Evolutionary conservation across 2,113 vertebrate genomes (phyloP).

Genomic region (Tiliqua scincoides): DNA sequence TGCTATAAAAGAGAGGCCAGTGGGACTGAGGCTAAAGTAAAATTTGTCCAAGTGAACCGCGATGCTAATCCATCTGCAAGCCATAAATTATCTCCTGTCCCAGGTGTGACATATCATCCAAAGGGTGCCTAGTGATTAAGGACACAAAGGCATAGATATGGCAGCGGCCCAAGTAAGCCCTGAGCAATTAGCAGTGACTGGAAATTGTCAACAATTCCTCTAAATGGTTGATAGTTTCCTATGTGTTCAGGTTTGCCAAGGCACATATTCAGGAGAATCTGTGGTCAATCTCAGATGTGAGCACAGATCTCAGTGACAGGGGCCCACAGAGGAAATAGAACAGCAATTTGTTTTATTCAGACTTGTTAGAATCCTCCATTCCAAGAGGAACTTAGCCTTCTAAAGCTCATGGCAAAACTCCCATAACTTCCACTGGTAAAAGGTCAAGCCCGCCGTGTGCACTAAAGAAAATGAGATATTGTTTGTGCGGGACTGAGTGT

Average conservation of each 20-base stretch:
- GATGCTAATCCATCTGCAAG: conserved; percentile 77
- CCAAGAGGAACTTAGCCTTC: neutral
- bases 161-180: conserved; percentile 71
- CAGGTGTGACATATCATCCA: conserved; percentile 77
- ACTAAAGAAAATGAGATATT: neutral
- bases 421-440: conserved; percentile 3
- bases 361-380: neutral
- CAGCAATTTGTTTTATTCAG: neutral
- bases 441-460: neutral
- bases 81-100: conserved; percentile 75
- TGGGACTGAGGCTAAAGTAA: conserved; percentile 74
- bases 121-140: conserved; percentile 76
- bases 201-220: conserved; percentile 76
- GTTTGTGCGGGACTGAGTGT: too few relatives aligned
- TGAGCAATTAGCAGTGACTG: conserved; percentile 75
- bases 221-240: conserved; percentile 69
- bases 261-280: conserved; percentile 28
- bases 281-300: neutral
- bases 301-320: neutral
- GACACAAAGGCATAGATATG: conserved; percentile 75
- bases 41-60: conserved; percentile 74
- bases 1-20: conserved; percentile 76
- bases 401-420: conserved; percentile 16
- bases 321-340: neutral
- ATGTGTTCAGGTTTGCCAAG: conserved; percentile 61